Evolutionary conservation across 2,888 invertebrate species (phyloP).

Genomic region (Linyphia triangularis): DNA sequence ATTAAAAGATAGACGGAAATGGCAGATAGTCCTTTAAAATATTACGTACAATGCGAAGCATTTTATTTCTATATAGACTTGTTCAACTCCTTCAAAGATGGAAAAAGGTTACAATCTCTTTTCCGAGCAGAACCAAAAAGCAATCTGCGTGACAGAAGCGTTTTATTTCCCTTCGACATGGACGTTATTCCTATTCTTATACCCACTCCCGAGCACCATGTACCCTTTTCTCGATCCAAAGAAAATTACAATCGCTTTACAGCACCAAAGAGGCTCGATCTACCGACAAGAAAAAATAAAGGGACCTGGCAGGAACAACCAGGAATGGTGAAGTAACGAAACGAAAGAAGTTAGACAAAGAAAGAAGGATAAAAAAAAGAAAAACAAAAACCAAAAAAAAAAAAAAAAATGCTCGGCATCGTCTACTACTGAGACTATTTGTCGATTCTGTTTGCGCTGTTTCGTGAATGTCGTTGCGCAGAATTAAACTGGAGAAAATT

Average conservation of each 20-base stretch:
- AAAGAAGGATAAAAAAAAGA: background rate
- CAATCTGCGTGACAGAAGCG: background rate
- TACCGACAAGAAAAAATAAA: background rate
- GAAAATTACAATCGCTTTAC: slow-evolving; percentile 50
- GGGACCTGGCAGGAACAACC: background rate
- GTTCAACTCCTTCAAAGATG: background rate
- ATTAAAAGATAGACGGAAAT: too few species aligned
- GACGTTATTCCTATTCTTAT: slow-evolving; percentile 14
- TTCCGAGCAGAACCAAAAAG: background rate
- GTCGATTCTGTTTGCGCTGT: slow-evolving; percentile 52
- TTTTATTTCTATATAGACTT: background rate
- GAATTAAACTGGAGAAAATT: slow-evolving; percentile 62
- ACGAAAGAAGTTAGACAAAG: background rate
- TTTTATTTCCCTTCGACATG: slow-evolving; percentile 37
- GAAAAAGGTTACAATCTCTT: slow-evolving; percentile 3
- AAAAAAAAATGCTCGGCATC: slow-evolving; percentile 1
- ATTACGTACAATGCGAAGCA: background rate
- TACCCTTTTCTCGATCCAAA: background rate
- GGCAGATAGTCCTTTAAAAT: background rate
- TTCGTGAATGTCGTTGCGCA: slow-evolving; percentile 18
- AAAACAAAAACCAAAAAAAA: too few species aligned
- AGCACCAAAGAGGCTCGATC: background rate
- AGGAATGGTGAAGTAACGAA: background rate
- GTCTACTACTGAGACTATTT: slow-evolving; percentile 39
- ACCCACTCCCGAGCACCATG: background rate